Conservation (phyloP, 2,113 vertebrate genomes). For the Chiloscyllium plagiosum region DNA sequence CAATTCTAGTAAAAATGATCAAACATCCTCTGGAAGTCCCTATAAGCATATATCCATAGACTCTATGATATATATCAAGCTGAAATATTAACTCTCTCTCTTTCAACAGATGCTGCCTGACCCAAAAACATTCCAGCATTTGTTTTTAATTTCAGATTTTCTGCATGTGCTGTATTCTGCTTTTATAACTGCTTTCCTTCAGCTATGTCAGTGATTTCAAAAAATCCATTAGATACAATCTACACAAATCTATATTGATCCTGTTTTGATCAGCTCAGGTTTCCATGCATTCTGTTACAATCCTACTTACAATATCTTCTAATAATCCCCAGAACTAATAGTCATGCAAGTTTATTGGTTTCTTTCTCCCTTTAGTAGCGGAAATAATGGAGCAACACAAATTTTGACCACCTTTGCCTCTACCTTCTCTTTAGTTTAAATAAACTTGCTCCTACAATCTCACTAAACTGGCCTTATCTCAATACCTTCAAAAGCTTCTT, state of each 20-base stretch:
- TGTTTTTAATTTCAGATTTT: neutral
- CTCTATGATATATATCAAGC: neutral
- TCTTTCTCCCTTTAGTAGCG: neutral
- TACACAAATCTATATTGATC: neutral
- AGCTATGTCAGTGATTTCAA: neutral
- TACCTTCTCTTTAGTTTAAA: neutral
- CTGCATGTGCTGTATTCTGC: neutral
- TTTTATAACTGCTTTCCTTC: neutral
- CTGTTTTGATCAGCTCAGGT: neutral
- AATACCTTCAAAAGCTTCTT: neutral
- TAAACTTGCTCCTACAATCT: neutral
- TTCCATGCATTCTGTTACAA: neutral
- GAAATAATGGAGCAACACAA: neutral
- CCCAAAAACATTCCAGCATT: too few species aligned
- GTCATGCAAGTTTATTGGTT: neutral
- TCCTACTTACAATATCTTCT: neutral
- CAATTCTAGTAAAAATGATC: neutral
- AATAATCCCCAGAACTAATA: neutral
- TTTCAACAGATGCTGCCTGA: neutral
- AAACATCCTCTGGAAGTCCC: neutral
- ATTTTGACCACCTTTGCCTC: neutral
- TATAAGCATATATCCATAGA: neutral
- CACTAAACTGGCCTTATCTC: neutral
- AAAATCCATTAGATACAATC: neutral
- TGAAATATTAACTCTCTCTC: neutral